A percentile compares a stretch with the other conserved stretches of the same genome.
phyloP scores from a whole-genome alignment of 2,797 vertebrate species.

The Podarcis siculus region DNA sequence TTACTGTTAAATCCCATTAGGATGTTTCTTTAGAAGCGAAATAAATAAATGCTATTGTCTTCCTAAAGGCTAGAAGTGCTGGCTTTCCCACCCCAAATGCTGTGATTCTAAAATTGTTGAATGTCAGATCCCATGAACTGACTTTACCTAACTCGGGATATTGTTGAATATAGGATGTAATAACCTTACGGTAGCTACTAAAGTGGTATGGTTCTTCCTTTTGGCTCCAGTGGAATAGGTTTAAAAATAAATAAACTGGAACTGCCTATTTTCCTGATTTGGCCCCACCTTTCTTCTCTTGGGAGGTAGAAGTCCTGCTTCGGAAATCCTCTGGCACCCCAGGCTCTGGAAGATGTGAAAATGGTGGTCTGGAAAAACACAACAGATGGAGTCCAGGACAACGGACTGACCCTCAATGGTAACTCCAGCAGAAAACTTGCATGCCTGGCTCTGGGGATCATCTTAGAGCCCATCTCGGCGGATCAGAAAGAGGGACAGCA shows the following conservation, averaged over 20 bases:
- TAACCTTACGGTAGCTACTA: not conserved
- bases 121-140: not conserved
- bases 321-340: constrained; percentile 93
- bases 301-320: constrained; percentile 92
- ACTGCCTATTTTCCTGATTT: not conserved
- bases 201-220: not conserved
- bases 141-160: too few relatives aligned
- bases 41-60: not conserved
- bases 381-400: constrained; percentile 88
- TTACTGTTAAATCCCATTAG: too few relatives aligned
- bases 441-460: not conserved
- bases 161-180: not conserved
- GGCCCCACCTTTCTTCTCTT: constrained; percentile 27
- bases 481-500: too few relatives aligned
- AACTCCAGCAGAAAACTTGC: not conserved
- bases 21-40: too few relatives aligned
- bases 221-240: not conserved
- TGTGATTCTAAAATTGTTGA: not conserved
- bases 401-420: constrained; percentile 92
- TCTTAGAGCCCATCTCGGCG: not conserved
- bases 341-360: constrained; percentile 97
- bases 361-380: constrained; percentile 96
- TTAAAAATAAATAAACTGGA: too few relatives aligned
- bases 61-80: not conserved
- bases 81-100: not conserved